Percentiles rank a stretch among this genome's conserved stretches.
phyloP scores from a whole-genome alignment of 2,113 vertebrate species.

The Callorhinus ursinus region DNA sequence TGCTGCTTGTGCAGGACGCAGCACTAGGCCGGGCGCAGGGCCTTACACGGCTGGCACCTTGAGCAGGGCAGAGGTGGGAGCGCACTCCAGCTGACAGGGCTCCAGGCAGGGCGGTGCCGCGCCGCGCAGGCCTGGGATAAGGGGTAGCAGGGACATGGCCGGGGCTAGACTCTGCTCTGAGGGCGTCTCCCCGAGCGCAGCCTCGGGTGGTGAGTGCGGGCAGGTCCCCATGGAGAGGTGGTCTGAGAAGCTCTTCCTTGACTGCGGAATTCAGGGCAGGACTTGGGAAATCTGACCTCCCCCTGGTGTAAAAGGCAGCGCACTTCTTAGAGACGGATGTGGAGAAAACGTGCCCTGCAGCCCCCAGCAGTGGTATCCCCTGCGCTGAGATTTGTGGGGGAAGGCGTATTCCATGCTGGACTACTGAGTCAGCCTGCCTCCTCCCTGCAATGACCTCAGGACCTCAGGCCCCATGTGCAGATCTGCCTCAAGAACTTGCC shows the following conservation, averaged over 20 bases:
- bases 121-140: background rate
- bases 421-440: rapidly evolving
- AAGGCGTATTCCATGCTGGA: rapidly evolving
- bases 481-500: rapidly evolving
- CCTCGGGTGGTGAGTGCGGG: rapidly evolving
- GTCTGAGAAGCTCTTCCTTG: background rate
- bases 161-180: background rate
- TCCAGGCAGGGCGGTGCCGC: rapidly evolving
- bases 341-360: too few relatives aligned
- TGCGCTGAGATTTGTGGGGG: background rate
- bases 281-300: background rate
- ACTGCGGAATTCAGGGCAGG: background rate
- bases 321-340: background rate
- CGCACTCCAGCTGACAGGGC: background rate
- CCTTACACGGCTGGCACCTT: too few relatives aligned
- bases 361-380: rapidly evolving
- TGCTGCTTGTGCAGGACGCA: rapidly evolving
- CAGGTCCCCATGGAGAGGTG: rapidly evolving
- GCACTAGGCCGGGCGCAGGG: background rate
- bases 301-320: rapidly evolving
- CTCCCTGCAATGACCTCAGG: background rate
- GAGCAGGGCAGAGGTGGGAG: background rate
- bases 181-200: background rate
- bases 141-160: background rate
- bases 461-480: rapidly evolving